phyloP scores from a whole-genome alignment of 2,888 invertebrate genomes.

The Lepidochitona cinerea region DNA sequence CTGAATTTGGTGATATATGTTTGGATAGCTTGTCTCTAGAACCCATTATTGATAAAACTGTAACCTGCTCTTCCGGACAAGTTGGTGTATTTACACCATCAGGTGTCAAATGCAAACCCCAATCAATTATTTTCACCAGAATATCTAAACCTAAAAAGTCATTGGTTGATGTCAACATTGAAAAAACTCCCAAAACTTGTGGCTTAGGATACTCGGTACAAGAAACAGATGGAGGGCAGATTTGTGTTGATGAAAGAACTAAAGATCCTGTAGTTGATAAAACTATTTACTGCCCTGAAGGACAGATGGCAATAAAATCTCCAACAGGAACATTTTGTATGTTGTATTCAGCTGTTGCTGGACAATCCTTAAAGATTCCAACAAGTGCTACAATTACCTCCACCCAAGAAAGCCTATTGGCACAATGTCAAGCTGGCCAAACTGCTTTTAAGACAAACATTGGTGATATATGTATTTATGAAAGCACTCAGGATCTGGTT shows the following conservation, averaged over 20 bases:
- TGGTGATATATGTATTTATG: neutral
- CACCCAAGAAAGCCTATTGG: neutral
- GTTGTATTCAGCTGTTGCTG: neutral
- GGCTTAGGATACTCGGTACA: neutral
- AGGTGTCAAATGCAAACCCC: neutral
- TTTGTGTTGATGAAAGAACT: neutral
- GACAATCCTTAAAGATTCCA: neutral
- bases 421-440: neutral
- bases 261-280: neutral
- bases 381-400: neutral
- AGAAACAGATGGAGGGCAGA: neutral
- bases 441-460: neutral
- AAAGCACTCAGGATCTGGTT: neutral
- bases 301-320: slow-evolving; percentile 1
- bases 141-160: neutral
- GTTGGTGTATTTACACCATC: neutral
- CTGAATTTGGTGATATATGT: neutral
- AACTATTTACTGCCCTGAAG: slow-evolving; percentile 13
- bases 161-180: too few species aligned
- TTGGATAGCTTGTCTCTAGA: neutral
- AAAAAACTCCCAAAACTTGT: too few species aligned
- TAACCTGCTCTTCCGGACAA: neutral
- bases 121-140: neutral
- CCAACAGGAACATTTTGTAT: slow-evolving; percentile 7
- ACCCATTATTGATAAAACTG: neutral